phyloP scores from a whole-genome alignment of 2,113 vertebrate species.

The Alexandromys fortis region DNA sequence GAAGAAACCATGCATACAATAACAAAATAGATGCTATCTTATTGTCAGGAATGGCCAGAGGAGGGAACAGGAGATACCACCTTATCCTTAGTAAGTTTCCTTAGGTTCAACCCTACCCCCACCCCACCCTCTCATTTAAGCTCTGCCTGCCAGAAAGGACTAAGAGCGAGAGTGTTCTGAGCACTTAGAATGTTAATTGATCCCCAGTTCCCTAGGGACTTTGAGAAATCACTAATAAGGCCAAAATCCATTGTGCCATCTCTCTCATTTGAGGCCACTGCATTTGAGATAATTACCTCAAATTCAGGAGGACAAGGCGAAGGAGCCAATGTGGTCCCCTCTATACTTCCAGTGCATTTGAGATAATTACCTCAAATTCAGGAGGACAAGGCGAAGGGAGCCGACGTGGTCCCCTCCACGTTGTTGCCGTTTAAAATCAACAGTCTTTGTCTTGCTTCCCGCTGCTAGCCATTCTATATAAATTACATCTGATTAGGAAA shows the following conservation, averaged over 20 bases:
- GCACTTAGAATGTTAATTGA: constrained; percentile 35
- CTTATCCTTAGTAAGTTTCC: not conserved
- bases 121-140: not conserved
- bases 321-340: constrained; percentile 1
- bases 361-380: constrained; percentile 36
- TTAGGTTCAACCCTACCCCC: not conserved
- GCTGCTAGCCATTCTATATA: not conserved
- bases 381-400: constrained; percentile 43
- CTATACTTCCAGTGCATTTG: not conserved
- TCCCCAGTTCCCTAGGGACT: constrained; percentile 3
- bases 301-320: constrained; percentile 48
- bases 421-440: not conserved
- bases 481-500: not conserved
- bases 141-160: not conserved
- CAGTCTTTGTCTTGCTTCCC: constrained; percentile 1
- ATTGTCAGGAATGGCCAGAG: not conserved
- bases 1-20: not conserved
- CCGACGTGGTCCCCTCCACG: not conserved
- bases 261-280: constrained; percentile 10
- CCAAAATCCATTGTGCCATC: constrained; percentile 46
- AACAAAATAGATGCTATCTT: not conserved
- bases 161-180: not conserved
- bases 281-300: constrained; percentile 45
- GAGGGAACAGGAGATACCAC: not conserved
- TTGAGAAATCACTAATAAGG: constrained; percentile 57